Conservation (phyloP, 2,888 invertebrate genomes). For the Nomada fabriciana region DNA sequence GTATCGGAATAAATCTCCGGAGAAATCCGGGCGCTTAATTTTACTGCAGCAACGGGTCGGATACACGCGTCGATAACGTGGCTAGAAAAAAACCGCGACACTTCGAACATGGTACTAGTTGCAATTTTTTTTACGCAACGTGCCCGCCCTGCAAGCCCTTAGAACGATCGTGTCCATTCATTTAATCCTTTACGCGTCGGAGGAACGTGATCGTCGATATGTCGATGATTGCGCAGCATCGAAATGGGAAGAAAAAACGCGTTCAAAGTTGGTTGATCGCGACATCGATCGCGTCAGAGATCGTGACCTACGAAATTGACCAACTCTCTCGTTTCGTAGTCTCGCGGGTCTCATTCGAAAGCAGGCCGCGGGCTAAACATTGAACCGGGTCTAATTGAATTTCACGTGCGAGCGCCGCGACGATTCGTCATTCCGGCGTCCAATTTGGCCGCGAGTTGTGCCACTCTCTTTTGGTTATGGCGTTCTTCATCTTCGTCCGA, state of each 20-base stretch:
- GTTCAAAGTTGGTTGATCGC: conserved; percentile 34
- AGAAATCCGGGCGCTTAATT: conserved; percentile 22
- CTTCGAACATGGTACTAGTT: neutral
- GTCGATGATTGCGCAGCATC: conserved; percentile 45
- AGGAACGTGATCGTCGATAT: conserved; percentile 56
- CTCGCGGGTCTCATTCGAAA: conserved; percentile 67
- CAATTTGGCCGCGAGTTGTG: conserved; percentile 71
- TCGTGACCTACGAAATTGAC: conserved; percentile 52
- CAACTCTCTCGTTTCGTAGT: conserved; percentile 20
- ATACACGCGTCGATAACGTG: conserved; percentile 8
- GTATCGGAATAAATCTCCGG: conserved; percentile 28
- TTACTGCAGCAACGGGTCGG: neutral
- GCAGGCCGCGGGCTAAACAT: conserved; percentile 64
- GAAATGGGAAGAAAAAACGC: conserved; percentile 42
- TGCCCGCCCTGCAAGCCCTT: conserved; percentile 6
- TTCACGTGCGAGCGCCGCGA: conserved; percentile 67
- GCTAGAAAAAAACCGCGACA: conserved; percentile 13
- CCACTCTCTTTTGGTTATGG: conserved; percentile 66
- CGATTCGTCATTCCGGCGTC: conserved; percentile 72
- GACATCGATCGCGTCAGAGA: conserved; percentile 50
- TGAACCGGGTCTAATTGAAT: conserved; percentile 72
- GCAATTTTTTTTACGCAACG: conserved; percentile 1
- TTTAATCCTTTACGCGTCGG: conserved; percentile 50
- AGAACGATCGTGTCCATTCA: conserved; percentile 28
- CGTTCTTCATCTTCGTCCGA: conserved; percentile 68